Evolutionary conservation across 2,888 invertebrate species (phyloP).

Genomic region (Dolomedes plantarius): DNA sequence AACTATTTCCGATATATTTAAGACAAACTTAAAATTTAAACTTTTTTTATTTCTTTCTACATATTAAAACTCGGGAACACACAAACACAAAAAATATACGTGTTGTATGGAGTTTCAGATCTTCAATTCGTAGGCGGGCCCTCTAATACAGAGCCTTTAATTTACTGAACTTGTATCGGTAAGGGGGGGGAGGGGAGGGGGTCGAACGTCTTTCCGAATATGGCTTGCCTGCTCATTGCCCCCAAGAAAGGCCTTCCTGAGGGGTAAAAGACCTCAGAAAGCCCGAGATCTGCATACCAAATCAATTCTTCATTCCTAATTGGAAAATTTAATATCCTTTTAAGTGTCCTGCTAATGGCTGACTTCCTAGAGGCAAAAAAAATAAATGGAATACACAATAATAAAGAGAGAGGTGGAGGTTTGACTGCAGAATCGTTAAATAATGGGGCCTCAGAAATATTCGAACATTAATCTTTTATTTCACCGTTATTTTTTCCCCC

Average conservation of each 20-base stretch:
- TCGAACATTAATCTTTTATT: conserved; percentile 71
- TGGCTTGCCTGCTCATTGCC: conserved; percentile 55
- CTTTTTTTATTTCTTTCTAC: too few species aligned
- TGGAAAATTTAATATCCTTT: conserved; percentile 72
- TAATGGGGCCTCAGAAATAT: conserved; percentile 62
- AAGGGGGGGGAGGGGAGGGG: neutral
- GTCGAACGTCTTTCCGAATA: neutral
- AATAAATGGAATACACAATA: conserved; percentile 29
- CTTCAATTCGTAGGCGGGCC: conserved; percentile 25
- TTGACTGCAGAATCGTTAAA: conserved; percentile 67
- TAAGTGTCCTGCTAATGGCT: conserved; percentile 71
- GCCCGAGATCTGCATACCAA: conserved; percentile 70
- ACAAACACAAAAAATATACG: too few species aligned
- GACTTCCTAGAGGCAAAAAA: conserved; percentile 22
- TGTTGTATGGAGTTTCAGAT: neutral
- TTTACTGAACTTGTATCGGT: conserved; percentile 41
- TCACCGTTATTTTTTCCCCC: conserved; percentile 31
- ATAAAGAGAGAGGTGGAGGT: conserved; percentile 26
- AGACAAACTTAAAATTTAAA: too few species aligned
- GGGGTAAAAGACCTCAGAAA: conserved; percentile 37
- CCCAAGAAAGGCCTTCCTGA: conserved; percentile 40
- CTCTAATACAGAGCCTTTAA: conserved; percentile 43
- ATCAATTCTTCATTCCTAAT: conserved; percentile 72
- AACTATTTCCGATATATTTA: too few species aligned
- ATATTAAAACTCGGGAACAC: too few species aligned